Evolutionary conservation across 1,140 invertebrate genomes (phyloP), one percentile per base, ranked within the genome.

Genomic region (Macrocentrus cingulum): DNA sequence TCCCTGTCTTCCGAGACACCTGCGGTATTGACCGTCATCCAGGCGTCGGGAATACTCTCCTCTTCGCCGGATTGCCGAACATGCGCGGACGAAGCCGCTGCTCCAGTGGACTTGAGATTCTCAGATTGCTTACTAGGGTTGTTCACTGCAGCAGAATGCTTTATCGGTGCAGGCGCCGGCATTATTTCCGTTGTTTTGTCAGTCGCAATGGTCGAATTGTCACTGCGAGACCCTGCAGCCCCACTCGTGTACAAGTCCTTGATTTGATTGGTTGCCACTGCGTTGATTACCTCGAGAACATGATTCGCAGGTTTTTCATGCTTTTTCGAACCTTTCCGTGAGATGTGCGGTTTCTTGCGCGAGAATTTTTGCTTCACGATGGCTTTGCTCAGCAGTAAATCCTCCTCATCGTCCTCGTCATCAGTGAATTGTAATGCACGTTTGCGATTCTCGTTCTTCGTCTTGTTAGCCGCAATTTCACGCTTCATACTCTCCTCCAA

Each of bases 401-500:
- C 6, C 4, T 54, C 20, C 29, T 49, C 37, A 2, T 48, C 44
- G 1, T 15, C 34, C 8, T 56, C 53, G n/a, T 25, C 34, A 13
- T 29, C 16, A 11, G 36, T 15, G 23, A 51, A 1, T 2, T 25
- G 42, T 51, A 7, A 45, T 18, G 15, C n/a, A 46, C 13, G 15
- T 25, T 52, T 52, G 9, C 52, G 13, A 56, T 19, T 44, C 49
- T 45, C 4, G 20, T 39, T 19, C 39, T 57, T 25, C n/a, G n/a
- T n/a, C n/a, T n/a, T n/a, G n/a, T 32, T 49, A 3, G 39, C 34
- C 2, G 66, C 65, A 13, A 50, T 61, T 32, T 77, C 73, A 34
- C 70, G 68, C 19, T 65, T 67, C 11, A 74, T 66, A 2, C 64
- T 62, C 29, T 75, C 62, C 11, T 75, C 73, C 0, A 75, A 50